Conservation (phyloP, 2,888 invertebrate species). For the Tetropium fuscum region DNA sequence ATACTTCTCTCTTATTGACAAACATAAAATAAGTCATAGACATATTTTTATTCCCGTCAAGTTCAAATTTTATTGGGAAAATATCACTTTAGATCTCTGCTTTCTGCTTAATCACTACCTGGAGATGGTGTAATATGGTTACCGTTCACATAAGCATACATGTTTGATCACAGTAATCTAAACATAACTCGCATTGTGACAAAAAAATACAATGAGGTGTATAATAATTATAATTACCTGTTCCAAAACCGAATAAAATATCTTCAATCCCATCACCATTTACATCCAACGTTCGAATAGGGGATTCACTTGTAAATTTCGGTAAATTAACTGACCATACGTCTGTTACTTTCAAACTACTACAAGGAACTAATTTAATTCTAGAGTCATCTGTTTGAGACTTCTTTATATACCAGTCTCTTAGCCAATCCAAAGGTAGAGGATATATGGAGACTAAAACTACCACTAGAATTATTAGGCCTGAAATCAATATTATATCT, state of each 20-base stretch:
- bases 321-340: constrained; percentile 79
- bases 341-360: constrained; percentile 70
- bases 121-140: too few species aligned
- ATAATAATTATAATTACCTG: constrained; percentile 68
- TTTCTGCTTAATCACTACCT: too few species aligned
- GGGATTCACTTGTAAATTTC: constrained; percentile 79
- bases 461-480: constrained; percentile 73
- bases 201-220: too few species aligned
- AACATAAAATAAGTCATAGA: too few species aligned
- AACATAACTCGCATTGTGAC: too few species aligned
- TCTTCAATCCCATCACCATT: constrained; percentile 79
- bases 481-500: constrained; percentile 61
- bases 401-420: constrained; percentile 69
- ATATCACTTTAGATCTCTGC: too few species aligned
- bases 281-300: constrained; percentile 77
- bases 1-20: too few species aligned
- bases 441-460: constrained; percentile 76
- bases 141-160: too few species aligned
- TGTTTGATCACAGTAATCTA: too few species aligned
- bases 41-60: too few species aligned
- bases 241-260: constrained; percentile 82
- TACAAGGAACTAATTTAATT: constrained; percentile 70
- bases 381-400: constrained; percentile 40
- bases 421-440: constrained; percentile 71
- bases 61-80: too few species aligned